phyloP scores from a whole-genome alignment of 2,113 vertebrate species.

The Cyanoramphus novaezelandiae region DNA sequence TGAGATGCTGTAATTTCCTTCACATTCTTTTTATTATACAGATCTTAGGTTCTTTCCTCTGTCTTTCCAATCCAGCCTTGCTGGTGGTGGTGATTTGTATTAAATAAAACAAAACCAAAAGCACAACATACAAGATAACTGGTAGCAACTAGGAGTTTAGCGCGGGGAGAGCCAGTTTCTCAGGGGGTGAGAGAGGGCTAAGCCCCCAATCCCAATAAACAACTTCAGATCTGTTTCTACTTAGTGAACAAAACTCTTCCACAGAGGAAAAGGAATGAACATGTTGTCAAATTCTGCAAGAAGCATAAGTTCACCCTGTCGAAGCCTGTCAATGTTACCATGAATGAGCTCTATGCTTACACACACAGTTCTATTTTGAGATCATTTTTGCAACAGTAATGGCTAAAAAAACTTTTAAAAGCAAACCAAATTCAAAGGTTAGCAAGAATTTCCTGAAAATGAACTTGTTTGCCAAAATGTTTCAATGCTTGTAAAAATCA shows the following conservation, averaged over 20 bases:
- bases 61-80: neutral
- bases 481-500: neutral
- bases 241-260: neutral
- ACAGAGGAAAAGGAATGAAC: neutral
- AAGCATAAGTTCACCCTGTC: neutral
- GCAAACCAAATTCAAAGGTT: neutral
- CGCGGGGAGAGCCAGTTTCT: neutral
- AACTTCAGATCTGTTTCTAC: neutral
- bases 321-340: neutral
- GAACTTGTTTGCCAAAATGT: neutral
- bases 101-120: too few relatives aligned
- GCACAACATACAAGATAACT: neutral
- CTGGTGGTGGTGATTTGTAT: neutral
- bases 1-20: neutral
- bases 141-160: neutral
- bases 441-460: neutral
- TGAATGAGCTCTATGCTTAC: neutral
- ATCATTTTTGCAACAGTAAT: neutral
- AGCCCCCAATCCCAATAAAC: neutral
- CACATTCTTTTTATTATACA: neutral
- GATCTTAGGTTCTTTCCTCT: neutral
- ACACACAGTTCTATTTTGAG: neutral
- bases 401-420: neutral
- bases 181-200: accelerated
- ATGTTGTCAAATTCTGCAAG: neutral